Conservation (phyloP, 2,113 vertebrate genomes). For the Mormyrus iriodes region DNA sequence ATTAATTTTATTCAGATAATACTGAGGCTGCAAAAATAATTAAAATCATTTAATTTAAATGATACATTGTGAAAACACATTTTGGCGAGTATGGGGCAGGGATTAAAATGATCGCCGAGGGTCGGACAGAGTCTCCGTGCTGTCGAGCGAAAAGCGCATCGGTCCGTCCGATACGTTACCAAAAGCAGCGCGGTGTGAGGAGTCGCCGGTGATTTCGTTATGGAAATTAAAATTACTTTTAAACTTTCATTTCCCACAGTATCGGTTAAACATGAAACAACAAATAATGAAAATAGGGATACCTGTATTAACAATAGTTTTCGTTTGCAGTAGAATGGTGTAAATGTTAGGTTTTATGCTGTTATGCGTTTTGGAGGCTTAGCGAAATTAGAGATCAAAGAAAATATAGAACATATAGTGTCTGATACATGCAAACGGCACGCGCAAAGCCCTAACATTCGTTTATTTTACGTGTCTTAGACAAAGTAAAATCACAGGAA, state of each 20-base stretch:
- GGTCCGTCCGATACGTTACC: not conserved
- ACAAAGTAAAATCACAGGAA: not conserved
- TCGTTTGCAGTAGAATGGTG: not conserved
- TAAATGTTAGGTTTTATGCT: not conserved
- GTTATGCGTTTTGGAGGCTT: not conserved
- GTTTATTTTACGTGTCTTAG: not conserved
- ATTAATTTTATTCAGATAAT: not conserved
- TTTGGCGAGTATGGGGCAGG: not conserved
- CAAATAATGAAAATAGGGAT: not conserved
- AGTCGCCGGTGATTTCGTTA: not conserved
- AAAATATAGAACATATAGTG: not conserved
- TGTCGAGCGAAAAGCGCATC: not conserved
- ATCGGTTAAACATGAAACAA: not conserved
- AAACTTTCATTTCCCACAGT: not conserved
- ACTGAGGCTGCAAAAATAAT: not conserved
- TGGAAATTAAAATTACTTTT: not conserved
- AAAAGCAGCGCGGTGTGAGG: not conserved
- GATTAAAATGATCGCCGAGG: not conserved
- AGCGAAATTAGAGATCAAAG: not conserved
- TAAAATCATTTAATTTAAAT: not conserved
- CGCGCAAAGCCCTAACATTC: not conserved
- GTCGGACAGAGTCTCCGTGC: not conserved
- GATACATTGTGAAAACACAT: not conserved
- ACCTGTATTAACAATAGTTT: not conserved
- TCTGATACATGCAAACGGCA: not conserved